Conservation (phyloP, 2,113 vertebrate species). For the Lophura nycthemera region DNA sequence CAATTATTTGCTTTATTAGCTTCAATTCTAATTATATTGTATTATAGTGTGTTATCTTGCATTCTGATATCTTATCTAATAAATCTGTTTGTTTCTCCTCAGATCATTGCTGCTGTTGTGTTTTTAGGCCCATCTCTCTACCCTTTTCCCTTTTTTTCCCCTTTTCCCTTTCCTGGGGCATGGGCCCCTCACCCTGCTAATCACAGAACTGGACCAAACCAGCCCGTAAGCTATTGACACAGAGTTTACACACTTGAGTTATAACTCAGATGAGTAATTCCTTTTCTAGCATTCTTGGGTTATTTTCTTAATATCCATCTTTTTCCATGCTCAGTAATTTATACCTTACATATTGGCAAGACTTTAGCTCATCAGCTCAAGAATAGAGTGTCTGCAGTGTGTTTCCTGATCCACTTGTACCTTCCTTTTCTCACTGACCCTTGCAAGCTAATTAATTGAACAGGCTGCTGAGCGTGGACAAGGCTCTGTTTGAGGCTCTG, state of each 20-base stretch:
- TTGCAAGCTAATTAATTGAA: background rate
- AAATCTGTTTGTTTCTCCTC: no score
- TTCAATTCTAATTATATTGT: no score
- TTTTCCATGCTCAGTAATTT: constrained; percentile 30
- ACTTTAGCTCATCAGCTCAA: background rate
- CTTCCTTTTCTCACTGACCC: background rate
- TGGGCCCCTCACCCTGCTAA: no score
- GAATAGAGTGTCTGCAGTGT: background rate
- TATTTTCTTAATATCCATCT: constrained; percentile 59
- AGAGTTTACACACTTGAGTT: constrained; percentile 10
- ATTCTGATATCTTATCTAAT: no score
- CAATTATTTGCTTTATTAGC: no score
- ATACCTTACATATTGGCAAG: constrained; percentile 40
- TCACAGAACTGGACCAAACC: no score
- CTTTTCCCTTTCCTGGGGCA: no score
- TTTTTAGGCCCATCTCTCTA: no score
- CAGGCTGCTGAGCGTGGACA: background rate
- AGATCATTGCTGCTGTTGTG: no score
- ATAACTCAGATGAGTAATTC: background rate
- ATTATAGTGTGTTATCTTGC: no score
- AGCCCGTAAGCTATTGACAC: background rate
- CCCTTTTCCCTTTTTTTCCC: no score
- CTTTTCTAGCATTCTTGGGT: constrained; percentile 1
- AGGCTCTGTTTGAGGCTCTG: background rate
- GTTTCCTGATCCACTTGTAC: background rate